Base-by-base conservation (phyloP, 1,140 invertebrate species). In the Trichoplusia ni region DNA sequence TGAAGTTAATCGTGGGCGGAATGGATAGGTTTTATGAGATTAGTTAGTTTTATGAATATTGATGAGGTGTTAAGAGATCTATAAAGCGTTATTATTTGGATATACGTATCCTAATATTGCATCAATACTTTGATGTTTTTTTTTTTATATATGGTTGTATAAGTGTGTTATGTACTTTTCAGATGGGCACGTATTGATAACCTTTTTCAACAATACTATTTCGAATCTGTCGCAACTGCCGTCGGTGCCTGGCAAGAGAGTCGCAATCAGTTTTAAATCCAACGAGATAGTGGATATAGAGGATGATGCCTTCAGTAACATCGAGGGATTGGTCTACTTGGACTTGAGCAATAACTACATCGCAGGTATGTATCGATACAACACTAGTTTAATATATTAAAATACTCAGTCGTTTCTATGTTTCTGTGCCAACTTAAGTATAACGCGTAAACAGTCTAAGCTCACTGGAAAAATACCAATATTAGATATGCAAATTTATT, bases 311-410 rank as follows among this genome's bases (percentile, higher is more conserved):
- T 96, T 97, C 73, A 92, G 92, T 68, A 89, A 93, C 67, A 87
- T 95, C 5, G 84, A 88, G n/a, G 92, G 92, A 60, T 81, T 96
- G n/a, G 89, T 91, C 11, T 92, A 92, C 59, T 82, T 96, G 33
- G 95, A 96, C 83, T 82, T 97, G 49, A 95, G 94, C 84, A 91
- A 93, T 71, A 96, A 96, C 79, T 73, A 88, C 23, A 82, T 96
- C 2, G 92, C 91, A 77, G 92, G 94, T 92, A 91, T 8, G 61
- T 64, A 33, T 44, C n/a, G n/a, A n/a, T n/a, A n/a, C n/a, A n/a
- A n/a, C n/a, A n/a, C n/a, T n/a, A n/a, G n/a, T n/a, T n/a, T n/a
- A n/a, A n/a, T n/a, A n/a, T n/a, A n/a, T n/a, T n/a, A n/a, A n/a
- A n/a, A n/a, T n/a, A n/a, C n/a, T n/a, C n/a, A n/a, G n/a, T n/a